Conservation (phyloP, 2,113 vertebrate species). For the Meleagris gallopavo region DNA sequence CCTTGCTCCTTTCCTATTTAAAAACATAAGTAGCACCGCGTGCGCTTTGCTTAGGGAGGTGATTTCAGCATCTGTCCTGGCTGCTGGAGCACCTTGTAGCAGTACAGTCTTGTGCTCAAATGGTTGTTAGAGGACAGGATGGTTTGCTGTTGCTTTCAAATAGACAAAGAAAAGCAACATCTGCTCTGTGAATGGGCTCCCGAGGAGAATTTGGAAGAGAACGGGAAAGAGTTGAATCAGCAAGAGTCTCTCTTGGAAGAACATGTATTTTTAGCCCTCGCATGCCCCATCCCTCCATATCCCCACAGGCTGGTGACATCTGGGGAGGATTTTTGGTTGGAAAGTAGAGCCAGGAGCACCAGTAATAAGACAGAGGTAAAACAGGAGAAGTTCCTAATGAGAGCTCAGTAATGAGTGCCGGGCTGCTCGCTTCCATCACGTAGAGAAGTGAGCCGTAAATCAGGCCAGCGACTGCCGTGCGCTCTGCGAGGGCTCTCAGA, state of each 20-base stretch:
- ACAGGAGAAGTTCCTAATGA: background rate
- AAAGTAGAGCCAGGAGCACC: background rate
- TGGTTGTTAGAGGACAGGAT: constrained; percentile 34
- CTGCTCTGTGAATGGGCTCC: constrained; percentile 60
- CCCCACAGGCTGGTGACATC: background rate
- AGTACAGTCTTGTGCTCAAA: background rate
- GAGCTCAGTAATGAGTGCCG: background rate
- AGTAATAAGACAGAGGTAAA: background rate
- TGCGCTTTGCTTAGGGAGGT: fast-evolving
- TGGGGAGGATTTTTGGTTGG: background rate
- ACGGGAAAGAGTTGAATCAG: constrained; percentile 58
- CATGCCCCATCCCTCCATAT: background rate
- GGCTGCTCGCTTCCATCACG: background rate
- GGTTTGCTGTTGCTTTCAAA: constrained; percentile 37
- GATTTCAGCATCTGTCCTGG: background rate
- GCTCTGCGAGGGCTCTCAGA: constrained; percentile 43
- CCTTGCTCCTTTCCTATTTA: background rate
- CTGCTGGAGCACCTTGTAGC: constrained; percentile 14
- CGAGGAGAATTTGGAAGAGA: constrained; percentile 50
- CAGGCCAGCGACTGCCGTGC: constrained; percentile 35
- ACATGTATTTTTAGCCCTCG: constrained; percentile 39
- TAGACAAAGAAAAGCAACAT: constrained; percentile 64
- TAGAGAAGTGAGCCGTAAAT: constrained; percentile 48
- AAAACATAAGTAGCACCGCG: fast-evolving
- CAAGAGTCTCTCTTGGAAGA: constrained; percentile 54